Evolutionary conservation across 2,797 vertebrate genomes (phyloP).

Genomic region (Strix occidentalis): DNA sequence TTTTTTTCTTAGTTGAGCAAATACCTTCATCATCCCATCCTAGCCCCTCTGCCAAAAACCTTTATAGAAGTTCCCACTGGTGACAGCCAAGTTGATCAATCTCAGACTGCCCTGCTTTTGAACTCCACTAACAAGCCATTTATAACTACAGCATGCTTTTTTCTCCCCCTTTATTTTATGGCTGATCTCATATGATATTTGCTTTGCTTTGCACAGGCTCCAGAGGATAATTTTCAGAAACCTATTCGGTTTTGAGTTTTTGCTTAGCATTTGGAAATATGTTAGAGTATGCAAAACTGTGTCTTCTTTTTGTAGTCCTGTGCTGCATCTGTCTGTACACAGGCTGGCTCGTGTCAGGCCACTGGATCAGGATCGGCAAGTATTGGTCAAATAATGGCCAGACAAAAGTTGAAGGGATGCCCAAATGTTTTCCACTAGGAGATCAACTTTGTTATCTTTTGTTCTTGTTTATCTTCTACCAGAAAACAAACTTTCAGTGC

Average conservation of each 20-base stretch:
- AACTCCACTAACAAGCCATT: not conserved
- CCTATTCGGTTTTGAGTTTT: not conserved
- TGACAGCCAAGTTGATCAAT: constrained; percentile 3
- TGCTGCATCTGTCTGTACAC: not conserved
- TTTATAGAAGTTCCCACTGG: not conserved
- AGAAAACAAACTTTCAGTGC: not conserved
- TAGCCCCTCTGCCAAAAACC: not conserved
- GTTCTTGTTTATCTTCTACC: not conserved
- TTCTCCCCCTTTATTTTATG: not conserved
- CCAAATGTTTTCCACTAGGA: not conserved
- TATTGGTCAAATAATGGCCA: not conserved
- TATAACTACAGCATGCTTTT: not conserved
- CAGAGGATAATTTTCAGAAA: not conserved
- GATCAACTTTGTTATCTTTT: not conserved
- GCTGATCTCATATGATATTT: not conserved
- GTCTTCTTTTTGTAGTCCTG: not conserved
- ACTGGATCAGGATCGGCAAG: not conserved
- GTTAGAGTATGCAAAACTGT: not conserved
- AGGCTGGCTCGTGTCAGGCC: not conserved
- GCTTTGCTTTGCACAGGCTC: not conserved
- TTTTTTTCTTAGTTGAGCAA: not conserved
- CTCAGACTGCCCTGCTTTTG: not conserved
- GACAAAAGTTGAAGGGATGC: not conserved
- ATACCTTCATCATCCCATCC: not conserved
- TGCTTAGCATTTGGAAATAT: not conserved